A percentile compares a stretch with the other conserved stretches of the same genome.
phyloP scores from a whole-genome alignment of 2,113 vertebrate species.

The Hippocampus mohnikei region DNA sequence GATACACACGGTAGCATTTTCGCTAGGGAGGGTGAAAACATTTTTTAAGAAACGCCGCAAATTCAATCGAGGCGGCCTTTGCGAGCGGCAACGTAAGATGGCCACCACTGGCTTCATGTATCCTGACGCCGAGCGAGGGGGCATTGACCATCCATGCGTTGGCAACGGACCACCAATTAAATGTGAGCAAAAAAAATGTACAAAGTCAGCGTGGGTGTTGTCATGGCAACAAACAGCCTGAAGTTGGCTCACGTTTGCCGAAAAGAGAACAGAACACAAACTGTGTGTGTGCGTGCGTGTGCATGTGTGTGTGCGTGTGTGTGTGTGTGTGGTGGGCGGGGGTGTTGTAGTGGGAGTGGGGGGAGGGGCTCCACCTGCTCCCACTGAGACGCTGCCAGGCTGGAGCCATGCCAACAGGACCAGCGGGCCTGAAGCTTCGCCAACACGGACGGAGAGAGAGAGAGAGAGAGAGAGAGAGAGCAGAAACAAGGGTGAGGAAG shows the following conservation, averaged over 20 bases:
- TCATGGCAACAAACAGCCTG: constrained; percentile 47
- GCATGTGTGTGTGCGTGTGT: constrained; percentile 18
- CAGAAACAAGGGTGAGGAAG: constrained; percentile 10
- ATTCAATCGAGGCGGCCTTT: too few relatives aligned
- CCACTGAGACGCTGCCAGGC: constrained; percentile 60
- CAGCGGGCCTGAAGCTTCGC: constrained; percentile 45
- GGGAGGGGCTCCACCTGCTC: constrained; percentile 59
- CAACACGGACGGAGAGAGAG: constrained; percentile 17
- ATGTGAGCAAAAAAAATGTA: constrained; percentile 38
- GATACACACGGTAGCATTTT: too few relatives aligned
- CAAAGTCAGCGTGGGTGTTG: constrained; percentile 30
- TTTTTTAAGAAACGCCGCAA: too few relatives aligned
- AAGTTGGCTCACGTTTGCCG: constrained; percentile 32
- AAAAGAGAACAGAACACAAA: constrained; percentile 27
- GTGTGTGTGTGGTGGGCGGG: constrained; percentile 3
- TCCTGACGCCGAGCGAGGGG: too few relatives aligned
- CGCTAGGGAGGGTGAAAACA: too few relatives aligned
- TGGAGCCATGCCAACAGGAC: constrained; percentile 59
- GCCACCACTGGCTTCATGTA: too few relatives aligned
- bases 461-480: constrained; percentile 25
- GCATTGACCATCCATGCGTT: too few relatives aligned
- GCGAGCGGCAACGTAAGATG: too few relatives aligned
- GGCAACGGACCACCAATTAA: constrained; percentile 30
- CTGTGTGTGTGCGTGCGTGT: constrained; percentile 21
- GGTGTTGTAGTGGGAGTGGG: constrained; percentile 8